Evolutionary conservation across 2,113 vertebrate species (phyloP), one percentile per base, ranked within the genome.

Genomic region (Nibea albiflora): DNA sequence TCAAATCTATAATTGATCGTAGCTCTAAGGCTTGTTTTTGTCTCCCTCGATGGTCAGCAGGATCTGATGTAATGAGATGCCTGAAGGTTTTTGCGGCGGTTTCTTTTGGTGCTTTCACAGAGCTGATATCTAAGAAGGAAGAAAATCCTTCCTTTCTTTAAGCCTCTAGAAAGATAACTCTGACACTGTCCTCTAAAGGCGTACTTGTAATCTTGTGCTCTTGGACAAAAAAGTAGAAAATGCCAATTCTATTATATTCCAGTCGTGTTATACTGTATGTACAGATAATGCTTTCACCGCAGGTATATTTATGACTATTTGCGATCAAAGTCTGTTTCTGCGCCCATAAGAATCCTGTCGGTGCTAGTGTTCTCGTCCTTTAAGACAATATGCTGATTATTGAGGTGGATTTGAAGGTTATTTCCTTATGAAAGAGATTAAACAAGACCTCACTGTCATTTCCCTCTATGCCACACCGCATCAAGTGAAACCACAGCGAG

Each of bases 1-100:
- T 91, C 58, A 85, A 77, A 89, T 90, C 73, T 75, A 83, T 88
- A 90, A 85, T 81, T 89, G 86, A 91, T 88, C 79, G 75, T 68
- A 42, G 72, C 81, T 81, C 31, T n/a, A 17, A 80, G 76, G 77
- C 76, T 83, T 66, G 73, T 69, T 83, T 85, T 82, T 71, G 76
- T 78, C 71, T 83, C 73, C 71, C 16, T 52, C 24, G 67, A 73
- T 85, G 87, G 89, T 85, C 90, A 90, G 80, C 53, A 47, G 85
- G 75, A 83, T 81, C 68, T 73, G 75, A 75, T 83, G 78, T 76
- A 83, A 82, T 82, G 66, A 87, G 61, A 73, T 26, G 78, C 78
- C 61, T 76, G 14, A 56, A 85, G 73, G 83, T 53, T 57, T 88
- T 57, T 46, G 24, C 65, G 78, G 64, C n/a, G 50, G n/a, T 78